Evolutionary conservation across 2,888 invertebrate species (phyloP).

Genomic region (Bombylius discolor): DNA sequence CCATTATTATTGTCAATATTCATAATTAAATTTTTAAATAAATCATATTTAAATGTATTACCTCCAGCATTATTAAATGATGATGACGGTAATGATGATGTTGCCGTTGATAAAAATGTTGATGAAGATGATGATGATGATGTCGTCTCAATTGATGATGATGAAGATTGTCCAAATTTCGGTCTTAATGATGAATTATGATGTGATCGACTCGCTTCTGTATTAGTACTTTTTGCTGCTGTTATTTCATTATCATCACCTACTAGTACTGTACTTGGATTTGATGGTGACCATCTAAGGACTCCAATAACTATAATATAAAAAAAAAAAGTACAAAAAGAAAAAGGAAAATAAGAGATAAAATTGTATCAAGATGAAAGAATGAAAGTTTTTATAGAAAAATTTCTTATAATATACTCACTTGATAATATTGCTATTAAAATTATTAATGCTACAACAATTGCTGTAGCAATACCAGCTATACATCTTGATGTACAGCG

Average conservation of each 20-base stretch:
- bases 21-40: neutral
- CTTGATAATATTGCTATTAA: conserved; percentile 80
- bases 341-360: neutral
- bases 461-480: conserved; percentile 74
- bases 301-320: conserved; percentile 58
- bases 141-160: conserved; percentile 37
- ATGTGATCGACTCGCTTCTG: conserved; percentile 59
- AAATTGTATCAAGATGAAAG: conserved; percentile 1
- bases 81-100: conserved; percentile 59
- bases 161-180: conserved; percentile 36
- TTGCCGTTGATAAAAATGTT: conserved; percentile 36
- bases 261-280: conserved; percentile 72
- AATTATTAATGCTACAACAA: conserved; percentile 69
- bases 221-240: conserved; percentile 56
- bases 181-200: conserved; percentile 50
- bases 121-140: conserved; percentile 54
- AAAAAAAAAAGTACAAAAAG: conserved; percentile 6
- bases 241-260: conserved; percentile 58
- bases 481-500: conserved; percentile 88
- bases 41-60: conserved; percentile 18
- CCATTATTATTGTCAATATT: neutral
- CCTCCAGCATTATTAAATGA: conserved; percentile 33
- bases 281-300: conserved; percentile 71
- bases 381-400: neutral
- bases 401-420: conserved; percentile 32